Conservation (phyloP, 2,113 vertebrate genomes). For the Petrocephalus zakoni region DNA sequence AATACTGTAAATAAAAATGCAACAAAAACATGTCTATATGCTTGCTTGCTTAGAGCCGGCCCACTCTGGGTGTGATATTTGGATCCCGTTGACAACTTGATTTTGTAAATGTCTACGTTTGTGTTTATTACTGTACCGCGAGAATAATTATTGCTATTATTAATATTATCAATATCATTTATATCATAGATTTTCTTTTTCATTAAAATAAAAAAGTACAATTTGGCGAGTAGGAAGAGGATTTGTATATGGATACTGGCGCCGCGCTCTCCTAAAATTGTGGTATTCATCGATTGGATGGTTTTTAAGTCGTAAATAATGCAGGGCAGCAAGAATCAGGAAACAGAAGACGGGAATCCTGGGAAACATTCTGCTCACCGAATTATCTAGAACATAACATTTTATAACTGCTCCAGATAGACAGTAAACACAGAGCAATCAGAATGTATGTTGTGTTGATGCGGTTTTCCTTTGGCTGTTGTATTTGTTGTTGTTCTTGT, state of each 20-base stretch:
- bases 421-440: conserved; percentile 56
- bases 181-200: conserved; percentile 10
- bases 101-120: conserved; percentile 24
- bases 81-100: conserved; percentile 22
- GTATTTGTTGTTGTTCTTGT: conserved; percentile 47
- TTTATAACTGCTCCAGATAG: conserved; percentile 36
- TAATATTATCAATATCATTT: conserved; percentile 18
- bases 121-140: conserved; percentile 19
- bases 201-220: conserved; percentile 13
- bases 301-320: conserved; percentile 1
- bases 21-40: conserved; percentile 41
- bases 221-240: background rate
- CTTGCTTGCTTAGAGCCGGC: conserved; percentile 41
- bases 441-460: conserved; percentile 72
- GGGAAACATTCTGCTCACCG: conserved; percentile 21
- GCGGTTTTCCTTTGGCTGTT: conserved; percentile 58
- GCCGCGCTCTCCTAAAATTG: conserved; percentile 16
- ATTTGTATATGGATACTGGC: background rate
- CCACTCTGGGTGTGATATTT: conserved; percentile 19
- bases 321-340: conserved; percentile 3
- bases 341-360: conserved; percentile 15
- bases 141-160: conserved; percentile 6
- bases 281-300: conserved; percentile 23
- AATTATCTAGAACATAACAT: conserved; percentile 22
- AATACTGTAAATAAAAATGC: conserved; percentile 62